Conservation (phyloP, 2,888 invertebrate genomes). For the Cosmorhoe ocellata region DNA sequence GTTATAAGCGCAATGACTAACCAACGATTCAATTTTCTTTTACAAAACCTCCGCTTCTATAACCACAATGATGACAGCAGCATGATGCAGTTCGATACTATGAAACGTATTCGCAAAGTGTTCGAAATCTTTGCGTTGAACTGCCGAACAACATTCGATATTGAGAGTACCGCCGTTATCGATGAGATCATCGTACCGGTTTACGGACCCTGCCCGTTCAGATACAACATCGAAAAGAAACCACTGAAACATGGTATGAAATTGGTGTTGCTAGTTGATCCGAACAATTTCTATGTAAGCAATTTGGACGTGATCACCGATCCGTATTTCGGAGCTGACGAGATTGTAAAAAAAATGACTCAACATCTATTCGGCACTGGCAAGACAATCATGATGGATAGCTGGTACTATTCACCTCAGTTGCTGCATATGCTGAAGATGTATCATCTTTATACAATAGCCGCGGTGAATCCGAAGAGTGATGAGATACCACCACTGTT, state of each 20-base stretch:
- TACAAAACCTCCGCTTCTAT: slow-evolving; percentile 66
- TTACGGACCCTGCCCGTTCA: slow-evolving; percentile 71
- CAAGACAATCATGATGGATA: slow-evolving; percentile 63
- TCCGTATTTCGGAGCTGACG: slow-evolving; percentile 57
- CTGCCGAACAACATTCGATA: slow-evolving; percentile 62
- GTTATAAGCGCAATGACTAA: slow-evolving; percentile 62
- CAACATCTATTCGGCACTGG: slow-evolving; percentile 65
- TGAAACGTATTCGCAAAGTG: slow-evolving; percentile 69
- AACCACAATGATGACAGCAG: slow-evolving; percentile 45
- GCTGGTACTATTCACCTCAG: slow-evolving; percentile 61
- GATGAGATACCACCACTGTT: slow-evolving; percentile 67
- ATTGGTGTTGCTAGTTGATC: slow-evolving; percentile 65
- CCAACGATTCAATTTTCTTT: slow-evolving; percentile 65
- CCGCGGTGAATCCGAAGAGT: slow-evolving; percentile 57
- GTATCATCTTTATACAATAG: slow-evolving; percentile 61
- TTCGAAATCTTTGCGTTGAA: slow-evolving; percentile 75
- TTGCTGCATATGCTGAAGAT: slow-evolving; percentile 54
- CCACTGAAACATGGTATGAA: slow-evolving; percentile 66
- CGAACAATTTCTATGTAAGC: slow-evolving; percentile 67
- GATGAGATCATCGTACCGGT: slow-evolving; percentile 73
- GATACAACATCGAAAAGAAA: slow-evolving; percentile 66
- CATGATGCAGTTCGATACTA: slow-evolving; percentile 58
- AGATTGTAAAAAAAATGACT: slow-evolving; percentile 61
- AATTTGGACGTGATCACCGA: slow-evolving; percentile 72
- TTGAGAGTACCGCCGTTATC: slow-evolving; percentile 59